Conservation (phyloP, 2,888 invertebrate species). For the Charanyca ferruginea region DNA sequence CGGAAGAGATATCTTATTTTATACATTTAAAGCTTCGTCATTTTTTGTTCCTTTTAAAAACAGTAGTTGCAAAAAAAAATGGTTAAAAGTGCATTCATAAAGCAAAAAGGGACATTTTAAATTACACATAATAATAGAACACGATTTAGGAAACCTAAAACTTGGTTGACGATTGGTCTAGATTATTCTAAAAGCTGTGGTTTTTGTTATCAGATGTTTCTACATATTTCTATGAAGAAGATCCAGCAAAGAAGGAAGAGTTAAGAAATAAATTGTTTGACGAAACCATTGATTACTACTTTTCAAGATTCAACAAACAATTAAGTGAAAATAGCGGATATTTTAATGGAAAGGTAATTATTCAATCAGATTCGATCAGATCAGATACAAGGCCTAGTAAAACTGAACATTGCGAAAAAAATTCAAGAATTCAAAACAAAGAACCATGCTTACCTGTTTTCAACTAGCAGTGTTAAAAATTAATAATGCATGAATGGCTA, state of each 20-base stretch:
- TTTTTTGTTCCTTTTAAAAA: not conserved
- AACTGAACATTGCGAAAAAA: too few species aligned
- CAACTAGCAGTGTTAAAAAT: too few species aligned
- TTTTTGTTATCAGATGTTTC: conserved; percentile 15
- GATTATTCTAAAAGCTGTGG: not conserved
- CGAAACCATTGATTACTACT: conserved; percentile 77
- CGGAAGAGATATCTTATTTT: not conserved
- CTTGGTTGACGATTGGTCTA: not conserved
- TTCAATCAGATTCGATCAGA: not conserved
- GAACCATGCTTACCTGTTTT: too few species aligned
- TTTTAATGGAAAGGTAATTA: conserved; percentile 79
- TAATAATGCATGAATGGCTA: too few species aligned
- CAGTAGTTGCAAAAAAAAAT: not conserved
- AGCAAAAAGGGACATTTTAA: too few species aligned
- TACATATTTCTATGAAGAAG: conserved; percentile 12
- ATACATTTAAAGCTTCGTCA: not conserved
- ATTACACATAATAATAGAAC: not conserved
- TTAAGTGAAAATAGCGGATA: conserved; percentile 78
- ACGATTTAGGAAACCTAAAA: not conserved
- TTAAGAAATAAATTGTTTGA: conserved; percentile 57
- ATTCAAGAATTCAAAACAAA: too few species aligned
- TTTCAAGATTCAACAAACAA: conserved; percentile 81
- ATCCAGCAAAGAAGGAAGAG: conserved; percentile 25
- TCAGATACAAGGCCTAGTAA: too few species aligned
- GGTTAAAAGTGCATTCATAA: not conserved